These are phyloP conservation scores for Hemibagrus guttatus DNA, from an alignment of 2,797 vertebrate species.

Conservation along the genomic window DNA sequence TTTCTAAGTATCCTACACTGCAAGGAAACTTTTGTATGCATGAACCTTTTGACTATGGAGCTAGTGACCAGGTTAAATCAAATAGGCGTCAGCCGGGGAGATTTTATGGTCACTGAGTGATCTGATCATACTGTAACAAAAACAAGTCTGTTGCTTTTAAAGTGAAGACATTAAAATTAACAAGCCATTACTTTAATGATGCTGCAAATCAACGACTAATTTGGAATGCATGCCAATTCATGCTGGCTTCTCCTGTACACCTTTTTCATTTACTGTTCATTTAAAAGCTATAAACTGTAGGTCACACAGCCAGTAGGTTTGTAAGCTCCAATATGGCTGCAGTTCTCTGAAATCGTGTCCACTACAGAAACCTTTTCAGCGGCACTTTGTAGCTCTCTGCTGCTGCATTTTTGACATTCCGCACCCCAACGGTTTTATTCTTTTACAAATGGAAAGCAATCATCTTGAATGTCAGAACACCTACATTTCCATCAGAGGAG, in stretches of 20 bases:
- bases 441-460: constrained; percentile 37
- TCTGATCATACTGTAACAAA: constrained; percentile 32
- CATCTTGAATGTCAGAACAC: constrained; percentile 6
- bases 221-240: constrained; percentile 13
- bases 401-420: neutral
- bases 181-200: constrained; percentile 18
- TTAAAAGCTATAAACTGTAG: constrained; percentile 28
- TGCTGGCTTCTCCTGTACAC: neutral
- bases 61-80: constrained; percentile 46
- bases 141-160: constrained; percentile 25
- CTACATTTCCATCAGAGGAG: neutral
- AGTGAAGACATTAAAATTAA: constrained; percentile 37
- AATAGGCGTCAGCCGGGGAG: constrained; percentile 30
- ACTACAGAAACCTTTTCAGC: neutral
- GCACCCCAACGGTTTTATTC: constrained; percentile 14
- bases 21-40: constrained; percentile 50
- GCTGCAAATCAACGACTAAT: constrained; percentile 21
- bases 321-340: constrained; percentile 9
- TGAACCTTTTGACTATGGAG: constrained; percentile 35
- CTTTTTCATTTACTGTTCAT: constrained; percentile 20
- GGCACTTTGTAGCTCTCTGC: constrained; percentile 15
- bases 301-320: neutral
- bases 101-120: constrained; percentile 32
- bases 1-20: neutral
- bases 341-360: constrained; percentile 9